These are phyloP conservation scores for Peromyscus leucopus DNA, from an alignment of 2,113 vertebrate species.

Conservation along the genomic window DNA sequence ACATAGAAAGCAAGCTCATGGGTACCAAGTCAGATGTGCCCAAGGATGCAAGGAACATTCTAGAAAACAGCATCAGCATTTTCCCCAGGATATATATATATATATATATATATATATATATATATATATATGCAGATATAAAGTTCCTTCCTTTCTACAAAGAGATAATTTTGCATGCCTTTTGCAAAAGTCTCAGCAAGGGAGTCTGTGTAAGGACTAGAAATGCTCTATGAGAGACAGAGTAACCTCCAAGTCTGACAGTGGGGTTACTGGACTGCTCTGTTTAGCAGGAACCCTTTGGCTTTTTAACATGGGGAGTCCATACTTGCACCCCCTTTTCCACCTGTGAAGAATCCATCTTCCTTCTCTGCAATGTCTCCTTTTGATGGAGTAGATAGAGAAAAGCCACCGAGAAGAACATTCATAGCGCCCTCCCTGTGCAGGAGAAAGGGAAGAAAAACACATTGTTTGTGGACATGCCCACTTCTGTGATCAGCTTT, in stretches of 20 bases:
- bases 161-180: constrained; percentile 31
- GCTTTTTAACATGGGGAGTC: constrained; percentile 58
- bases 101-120: too few species aligned
- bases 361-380: constrained; percentile 78
- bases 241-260: constrained; percentile 50
- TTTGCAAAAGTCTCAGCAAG: constrained; percentile 28
- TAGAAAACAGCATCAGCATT: not conserved
- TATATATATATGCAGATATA: not conserved
- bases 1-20: not conserved
- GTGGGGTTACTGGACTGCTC: constrained; percentile 51
- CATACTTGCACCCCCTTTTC: constrained; percentile 71
- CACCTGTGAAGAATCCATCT: constrained; percentile 71
- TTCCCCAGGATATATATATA: not conserved
- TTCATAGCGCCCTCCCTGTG: constrained; percentile 57
- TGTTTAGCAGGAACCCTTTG: constrained; percentile 61
- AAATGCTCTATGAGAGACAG: too few species aligned
- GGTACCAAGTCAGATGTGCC: not conserved
- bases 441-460: constrained; percentile 64
- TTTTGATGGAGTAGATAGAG: constrained; percentile 81
- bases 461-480: not conserved
- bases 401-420: constrained; percentile 74
- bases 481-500: constrained; percentile 50
- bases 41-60: constrained; percentile 27
- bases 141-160: constrained; percentile 56
- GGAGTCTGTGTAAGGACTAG: not conserved